Base-by-base conservation (phyloP, 2,113 vertebrate species). In the Marmota monax region DNA sequence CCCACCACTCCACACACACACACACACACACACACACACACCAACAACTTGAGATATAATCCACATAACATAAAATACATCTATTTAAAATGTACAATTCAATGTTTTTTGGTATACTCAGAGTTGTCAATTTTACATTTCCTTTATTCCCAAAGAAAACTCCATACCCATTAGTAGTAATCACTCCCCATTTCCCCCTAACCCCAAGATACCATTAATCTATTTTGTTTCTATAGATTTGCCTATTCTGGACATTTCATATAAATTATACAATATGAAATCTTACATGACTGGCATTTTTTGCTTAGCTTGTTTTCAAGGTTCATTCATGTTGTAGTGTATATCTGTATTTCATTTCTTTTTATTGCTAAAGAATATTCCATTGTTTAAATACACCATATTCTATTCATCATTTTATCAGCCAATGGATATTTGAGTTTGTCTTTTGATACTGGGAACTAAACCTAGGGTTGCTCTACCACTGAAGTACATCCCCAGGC, bases 221-320 rank as follows among this genome's bases (percentile, higher is more conserved):
- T 58, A 13, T 93, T 83, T 92, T 80, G 18, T 91, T 76, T 88
- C 48, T 90, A 32, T 20, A 73, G n/a, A 85, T 95, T 77, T 78
- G 27, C 56, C 39, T 77, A 27, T 87, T 83, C 39, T 48, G 67
- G 65, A 63, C 23, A 56, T 92, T 94, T 94, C 27, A 72, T 76
- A 83, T 51, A 86, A 91, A 94, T 72, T 39, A 88, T 42, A 74
- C 13, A 37, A 6, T 51, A 56, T 32, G 4, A 82, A 37, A 18
- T 20, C 29, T 84, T 79, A 70, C 70, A 72, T 76, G 73, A 90
- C 56, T 48, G 42, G 69, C 18, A 82, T 80, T 48, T 83, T 92
- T 51, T 23, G 63, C 48, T 82, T 58, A 45, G 58, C 69, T 69
- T 61, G n/a, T 67, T 88, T 93, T 91, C 93, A 80, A 88, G 63